Conservation (phyloP, 2,113 vertebrate genomes). For the Neopipo cinnamomea region DNA sequence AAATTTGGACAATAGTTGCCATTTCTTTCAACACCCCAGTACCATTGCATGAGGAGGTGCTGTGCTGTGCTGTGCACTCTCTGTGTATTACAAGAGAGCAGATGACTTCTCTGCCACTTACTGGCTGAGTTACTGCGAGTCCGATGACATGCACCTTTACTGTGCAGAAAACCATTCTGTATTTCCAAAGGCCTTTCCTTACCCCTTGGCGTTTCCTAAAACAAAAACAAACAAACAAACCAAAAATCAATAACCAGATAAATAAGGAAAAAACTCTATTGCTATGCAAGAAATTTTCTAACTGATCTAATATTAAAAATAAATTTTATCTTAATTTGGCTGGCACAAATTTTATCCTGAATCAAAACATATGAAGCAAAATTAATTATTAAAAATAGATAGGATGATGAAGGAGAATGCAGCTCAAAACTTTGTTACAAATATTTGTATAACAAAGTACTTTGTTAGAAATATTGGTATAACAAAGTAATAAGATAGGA, state of each 20-base stretch:
- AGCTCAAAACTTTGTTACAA: neutral
- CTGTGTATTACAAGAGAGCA: neutral
- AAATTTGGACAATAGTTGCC: neutral
- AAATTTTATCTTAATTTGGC: neutral
- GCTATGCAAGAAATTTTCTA: neutral
- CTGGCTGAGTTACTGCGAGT: conserved; percentile 86
- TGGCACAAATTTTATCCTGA: neutral
- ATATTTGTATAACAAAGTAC: neutral
- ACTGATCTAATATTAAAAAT: neutral
- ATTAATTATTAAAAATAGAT: neutral
- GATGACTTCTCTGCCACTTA: conserved; percentile 62
- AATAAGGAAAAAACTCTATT: neutral
- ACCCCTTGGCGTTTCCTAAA: conserved; percentile 73
- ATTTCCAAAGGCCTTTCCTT: conserved; percentile 69
- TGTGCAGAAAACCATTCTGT: conserved; percentile 59
- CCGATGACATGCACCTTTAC: conserved; percentile 71
- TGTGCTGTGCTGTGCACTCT: neutral
- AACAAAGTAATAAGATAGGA: neutral
- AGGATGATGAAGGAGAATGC: neutral
- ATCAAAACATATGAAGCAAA: neutral
- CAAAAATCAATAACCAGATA: neutral
- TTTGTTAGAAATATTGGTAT: neutral
- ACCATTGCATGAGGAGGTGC: accelerated
- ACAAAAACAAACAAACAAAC: neutral
- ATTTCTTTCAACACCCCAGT: neutral